Evolutionary conservation across 1,140 invertebrate species (phyloP), one percentile per base, ranked within the genome.

Genomic region (Hydropsyche tenuis): DNA sequence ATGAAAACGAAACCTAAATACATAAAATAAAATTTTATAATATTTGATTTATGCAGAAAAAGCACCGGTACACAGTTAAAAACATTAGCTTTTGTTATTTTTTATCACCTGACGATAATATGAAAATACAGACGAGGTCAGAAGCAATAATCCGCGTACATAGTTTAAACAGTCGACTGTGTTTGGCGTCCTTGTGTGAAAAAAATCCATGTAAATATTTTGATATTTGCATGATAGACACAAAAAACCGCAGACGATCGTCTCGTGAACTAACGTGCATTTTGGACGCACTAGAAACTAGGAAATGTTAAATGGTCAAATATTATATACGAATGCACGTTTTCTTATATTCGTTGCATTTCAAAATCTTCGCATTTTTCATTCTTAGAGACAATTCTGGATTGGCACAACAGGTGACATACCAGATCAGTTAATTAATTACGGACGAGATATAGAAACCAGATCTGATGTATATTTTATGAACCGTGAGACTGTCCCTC

Each of bases 391-490:
- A 37, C 30, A 37, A 37, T 37, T 37, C 30, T 37, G 9, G 30
- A 37, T 37, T 37, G 18, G 46, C 18, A 51, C 18, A 20, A 62
- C 20, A 62, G 56, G 56, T 62, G 56, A 62, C 56, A 62, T 62
- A 62, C 56, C 56, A 9, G 56, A 16, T 62, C 23, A 22, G 56
- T 22, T 62, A 62, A 62, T 62, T 62, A 62, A 62, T 62, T 62
- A 62, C 56, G 5, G 23, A 23, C 4, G 14, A 62, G 12, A 6
- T 14, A 22, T 62, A 20, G 56, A 62, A 62, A 62, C 56, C 56
- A 62, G 56, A 62, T 62, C 56, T 62, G 56, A 62, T 62, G 6
- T 62, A 9, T 62, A 62, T 22, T 27, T 20, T 27, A 22, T 25
- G 12, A 25, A 4, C 20, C 22, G 20, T 22, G 22, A 22, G 56